Evolutionary conservation across 2,888 invertebrate genomes (phyloP).

Genomic region (Mythimna pallens): DNA sequence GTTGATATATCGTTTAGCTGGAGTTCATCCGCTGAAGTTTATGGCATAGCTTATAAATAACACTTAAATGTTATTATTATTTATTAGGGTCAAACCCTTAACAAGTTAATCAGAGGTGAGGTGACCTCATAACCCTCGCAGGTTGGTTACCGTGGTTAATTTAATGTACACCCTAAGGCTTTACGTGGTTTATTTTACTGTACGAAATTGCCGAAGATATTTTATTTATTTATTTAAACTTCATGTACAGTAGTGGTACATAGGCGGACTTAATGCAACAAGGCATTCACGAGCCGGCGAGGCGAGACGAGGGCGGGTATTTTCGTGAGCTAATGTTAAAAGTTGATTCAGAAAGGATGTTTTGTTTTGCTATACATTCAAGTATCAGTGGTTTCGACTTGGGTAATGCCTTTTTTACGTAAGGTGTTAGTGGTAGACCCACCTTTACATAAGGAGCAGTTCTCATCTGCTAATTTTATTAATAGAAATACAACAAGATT

Average conservation of each 20-base stretch:
- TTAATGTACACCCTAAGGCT: slow-evolving; percentile 25
- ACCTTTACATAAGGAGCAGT: too few relatives aligned
- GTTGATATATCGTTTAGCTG: slow-evolving; percentile 12
- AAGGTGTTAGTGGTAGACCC: too few relatives aligned
- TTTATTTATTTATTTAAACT: too few relatives aligned
- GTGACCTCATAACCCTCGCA: slow-evolving; percentile 15
- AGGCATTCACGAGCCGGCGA: too few relatives aligned
- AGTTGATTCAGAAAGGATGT: background rate
- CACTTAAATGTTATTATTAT: slow-evolving; percentile 41
- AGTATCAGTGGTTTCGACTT: too few relatives aligned
- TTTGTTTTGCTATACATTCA: background rate
- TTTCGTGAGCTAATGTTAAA: background rate
- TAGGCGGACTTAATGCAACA: too few relatives aligned
- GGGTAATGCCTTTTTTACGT: too few relatives aligned
- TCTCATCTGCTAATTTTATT: too few relatives aligned
- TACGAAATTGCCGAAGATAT: background rate
- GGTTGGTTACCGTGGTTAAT: slow-evolving; percentile 16
- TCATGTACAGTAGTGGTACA: too few relatives aligned
- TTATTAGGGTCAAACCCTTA: slow-evolving; percentile 48
- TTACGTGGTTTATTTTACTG: slow-evolving; percentile 13
- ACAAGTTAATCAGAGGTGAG: slow-evolving; percentile 53
- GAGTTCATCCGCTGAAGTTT: slow-evolving; percentile 8
- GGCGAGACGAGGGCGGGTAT: too few relatives aligned
- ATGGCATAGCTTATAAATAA: slow-evolving; percentile 38
- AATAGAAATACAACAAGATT: too few relatives aligned